Evolutionary conservation across 2,797 vertebrate species (phyloP).

Genomic region (Scolopax rusticola): DNA sequence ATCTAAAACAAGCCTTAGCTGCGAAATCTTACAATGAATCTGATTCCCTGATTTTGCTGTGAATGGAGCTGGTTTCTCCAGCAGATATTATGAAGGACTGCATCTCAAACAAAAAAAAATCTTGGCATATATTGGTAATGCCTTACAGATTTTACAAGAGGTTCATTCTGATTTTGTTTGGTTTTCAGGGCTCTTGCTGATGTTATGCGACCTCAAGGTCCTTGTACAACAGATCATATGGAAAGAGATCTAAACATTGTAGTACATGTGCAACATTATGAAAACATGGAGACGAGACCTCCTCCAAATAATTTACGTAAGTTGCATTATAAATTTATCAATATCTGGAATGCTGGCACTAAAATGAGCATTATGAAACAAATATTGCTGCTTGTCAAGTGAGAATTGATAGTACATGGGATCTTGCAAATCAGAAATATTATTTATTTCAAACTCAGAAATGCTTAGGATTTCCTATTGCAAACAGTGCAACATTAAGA

Average conservation of each 20-base stretch:
- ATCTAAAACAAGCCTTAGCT: conserved; percentile 15
- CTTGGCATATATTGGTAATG: not conserved
- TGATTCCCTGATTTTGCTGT: not conserved
- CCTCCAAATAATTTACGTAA: conserved; percentile 93
- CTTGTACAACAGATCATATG: conserved; percentile 91
- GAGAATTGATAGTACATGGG: not conserved
- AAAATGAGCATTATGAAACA: not conserved
- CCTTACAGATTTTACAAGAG: not conserved
- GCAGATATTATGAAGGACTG: not conserved
- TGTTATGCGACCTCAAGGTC: conserved; percentile 94
- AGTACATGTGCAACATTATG: conserved; percentile 93
- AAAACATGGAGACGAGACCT: conserved; percentile 90
- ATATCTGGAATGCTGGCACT: not conserved
- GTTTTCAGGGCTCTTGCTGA: conserved; percentile 92
- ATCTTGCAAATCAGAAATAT: not conserved
- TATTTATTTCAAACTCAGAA: not conserved
- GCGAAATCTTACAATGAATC: conserved; percentile 19
- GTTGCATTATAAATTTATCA: conserved; percentile 65
- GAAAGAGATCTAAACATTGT: conserved; percentile 94
- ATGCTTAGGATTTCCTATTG: not conserved
- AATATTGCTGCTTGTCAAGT: not conserved
- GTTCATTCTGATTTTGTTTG: conserved; percentile 25
- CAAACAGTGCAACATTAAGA: not conserved
- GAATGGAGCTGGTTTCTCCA: not conserved
- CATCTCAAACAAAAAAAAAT: not conserved